These are phyloP conservation scores for Gari tellinella DNA, from an alignment of 2,888 invertebrate genomes.

Conservation along the genomic window DNA sequence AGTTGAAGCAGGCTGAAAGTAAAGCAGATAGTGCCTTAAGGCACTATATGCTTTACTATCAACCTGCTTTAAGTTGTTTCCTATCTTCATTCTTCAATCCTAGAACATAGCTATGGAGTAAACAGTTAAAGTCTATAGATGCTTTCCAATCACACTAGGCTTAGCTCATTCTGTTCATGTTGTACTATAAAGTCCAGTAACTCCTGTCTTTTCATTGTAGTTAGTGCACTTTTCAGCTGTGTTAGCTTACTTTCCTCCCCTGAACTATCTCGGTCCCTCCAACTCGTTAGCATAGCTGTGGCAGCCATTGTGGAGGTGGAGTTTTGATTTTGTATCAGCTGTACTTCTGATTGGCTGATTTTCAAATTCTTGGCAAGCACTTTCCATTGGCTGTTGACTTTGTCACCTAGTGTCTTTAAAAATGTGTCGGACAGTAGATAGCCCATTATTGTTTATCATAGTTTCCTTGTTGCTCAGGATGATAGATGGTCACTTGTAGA, in stretches of 20 bases:
- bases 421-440: conserved; percentile 19
- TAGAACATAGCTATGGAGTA: no score
- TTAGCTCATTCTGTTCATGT: conserved; percentile 25
- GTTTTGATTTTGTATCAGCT: conserved; percentile 26
- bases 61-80: no score
- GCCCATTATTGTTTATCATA: neutral
- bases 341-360: conserved; percentile 31
- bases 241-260: conserved; percentile 44
- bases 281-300: conserved; percentile 23
- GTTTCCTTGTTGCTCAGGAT: no score
- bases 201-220: conserved; percentile 30
- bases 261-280: conserved; percentile 15
- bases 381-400: conserved; percentile 39
- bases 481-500: no score
- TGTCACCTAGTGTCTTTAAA: conserved; percentile 23
- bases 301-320: conserved; percentile 23
- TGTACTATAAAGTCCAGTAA: conserved; percentile 22
- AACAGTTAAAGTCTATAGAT: neutral
- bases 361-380: conserved; percentile 30
- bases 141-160: conserved; percentile 20
- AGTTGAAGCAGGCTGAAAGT: no score
- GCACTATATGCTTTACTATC: no score
- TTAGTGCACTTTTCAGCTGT: conserved; percentile 27
- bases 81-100: no score
- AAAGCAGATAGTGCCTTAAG: no score